Evolutionary conservation across 2,797 vertebrate genomes (phyloP), one percentile per base, ranked within the genome.

Genomic region (Hoplostethus mediterraneus): DNA sequence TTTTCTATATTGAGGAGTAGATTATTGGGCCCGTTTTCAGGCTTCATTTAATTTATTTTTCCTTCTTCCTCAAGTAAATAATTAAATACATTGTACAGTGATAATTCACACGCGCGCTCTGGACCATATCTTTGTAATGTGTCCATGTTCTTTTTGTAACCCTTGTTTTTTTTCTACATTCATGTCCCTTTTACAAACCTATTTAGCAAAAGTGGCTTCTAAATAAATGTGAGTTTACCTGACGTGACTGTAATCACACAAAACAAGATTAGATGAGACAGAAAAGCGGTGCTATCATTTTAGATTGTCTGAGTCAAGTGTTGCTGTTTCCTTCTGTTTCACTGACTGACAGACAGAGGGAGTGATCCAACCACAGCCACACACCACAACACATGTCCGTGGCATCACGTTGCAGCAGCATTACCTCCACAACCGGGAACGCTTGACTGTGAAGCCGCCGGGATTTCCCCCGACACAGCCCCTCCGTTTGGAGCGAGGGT

Each of bases 351-450:
- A 65, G 51, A 40, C 13, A 12, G 73, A 28, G 49, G 49, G 48
- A 62, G 61, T 25, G 51, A 48, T 80, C 14, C 38, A 49, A 17
- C 74, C 80, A 62, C 73, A 76, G 73, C 47, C 60, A 72, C 74
- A 71, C 60, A 74, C 51, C 62, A 38, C 80, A 71, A 67, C 83
- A 57, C 67, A 70, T 67, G 73, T 65, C 73, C 51, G 56, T 11
- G 61, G 67, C 53, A 56, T 84, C 51, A 8, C 1, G 59, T 77
- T 84, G 75, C 77, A 67, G 63, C 69, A 73, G 73, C 61, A 62
- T 6, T 21, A 31, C 45, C 28, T 38, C 14, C 5, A 42, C n/a
- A 65, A 5, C 52, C 51, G 42, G 54, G 8, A 71, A 60, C 55
- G 58, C 25, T 60, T 57, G 31, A 74, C 38, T 40, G 36, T 64